A percentile compares a stretch with the other conserved stretches of the same genome.
These are phyloP conservation scores for Taeniopygia guttata DNA, from an alignment of 2,797 vertebrate genomes.

Conservation along the genomic window DNA sequence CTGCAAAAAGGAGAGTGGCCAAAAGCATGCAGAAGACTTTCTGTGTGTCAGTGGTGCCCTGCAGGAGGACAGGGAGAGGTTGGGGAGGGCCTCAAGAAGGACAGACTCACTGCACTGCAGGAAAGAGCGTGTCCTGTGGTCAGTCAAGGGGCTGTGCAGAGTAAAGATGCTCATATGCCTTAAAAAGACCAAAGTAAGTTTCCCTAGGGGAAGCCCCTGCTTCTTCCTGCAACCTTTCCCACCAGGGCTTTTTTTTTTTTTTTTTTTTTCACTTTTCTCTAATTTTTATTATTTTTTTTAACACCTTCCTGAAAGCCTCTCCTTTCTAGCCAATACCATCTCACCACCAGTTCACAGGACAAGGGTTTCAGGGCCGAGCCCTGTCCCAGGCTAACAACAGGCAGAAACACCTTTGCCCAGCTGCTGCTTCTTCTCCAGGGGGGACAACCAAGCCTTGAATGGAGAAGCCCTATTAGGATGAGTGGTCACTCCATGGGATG, in stretches of 20 bases:
- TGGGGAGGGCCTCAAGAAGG: rapidly evolving
- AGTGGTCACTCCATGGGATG: neutral
- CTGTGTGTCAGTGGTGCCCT: neutral
- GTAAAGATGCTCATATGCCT: neutral
- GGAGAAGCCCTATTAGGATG: neutral
- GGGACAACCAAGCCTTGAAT: neutral
- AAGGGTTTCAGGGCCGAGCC: rapidly evolving
- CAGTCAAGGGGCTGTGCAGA: neutral
- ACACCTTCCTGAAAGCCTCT: neutral
- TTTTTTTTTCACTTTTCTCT: neutral
- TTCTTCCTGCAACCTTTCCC: neutral
- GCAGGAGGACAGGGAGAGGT: neutral
- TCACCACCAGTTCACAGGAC: neutral
- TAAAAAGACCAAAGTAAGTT: neutral
- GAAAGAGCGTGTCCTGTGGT: neutral
- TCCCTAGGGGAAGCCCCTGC: neutral
- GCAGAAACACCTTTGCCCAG: neutral
- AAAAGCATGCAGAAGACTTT: neutral
- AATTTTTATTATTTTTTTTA: neutral
- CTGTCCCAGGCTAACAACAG: neutral
- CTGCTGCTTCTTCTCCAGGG: neutral
- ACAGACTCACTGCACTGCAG: neutral
- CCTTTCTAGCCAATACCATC: neutral
- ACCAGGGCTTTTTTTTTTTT: neutral
- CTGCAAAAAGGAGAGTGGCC: neutral